Percentiles rank a stretch among this genome's conserved stretches.
Conservation (phyloP, 2,113 vertebrate genomes). For the Vicugna pacos region DNA sequence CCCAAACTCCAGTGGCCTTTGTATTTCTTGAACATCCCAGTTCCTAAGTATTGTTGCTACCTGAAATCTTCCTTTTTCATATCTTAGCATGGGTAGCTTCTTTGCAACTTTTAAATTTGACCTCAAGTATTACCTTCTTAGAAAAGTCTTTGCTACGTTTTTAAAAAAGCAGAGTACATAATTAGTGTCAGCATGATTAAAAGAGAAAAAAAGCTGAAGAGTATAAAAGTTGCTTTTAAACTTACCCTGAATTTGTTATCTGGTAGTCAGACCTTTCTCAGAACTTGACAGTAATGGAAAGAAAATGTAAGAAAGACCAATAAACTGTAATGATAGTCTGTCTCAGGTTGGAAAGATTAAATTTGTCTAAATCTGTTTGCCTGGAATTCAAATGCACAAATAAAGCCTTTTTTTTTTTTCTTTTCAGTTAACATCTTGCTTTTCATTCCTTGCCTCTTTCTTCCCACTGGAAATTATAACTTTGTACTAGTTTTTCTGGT, state of each 20-base stretch:
- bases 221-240: background rate
- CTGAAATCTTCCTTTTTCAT: background rate
- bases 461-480: background rate
- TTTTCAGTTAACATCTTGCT: background rate
- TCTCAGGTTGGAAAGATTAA: background rate
- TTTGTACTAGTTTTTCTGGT: background rate
- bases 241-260: background rate
- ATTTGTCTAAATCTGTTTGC: background rate
- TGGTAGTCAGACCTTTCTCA: background rate
- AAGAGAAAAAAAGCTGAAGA: background rate
- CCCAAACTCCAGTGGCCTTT: background rate
- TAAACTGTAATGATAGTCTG: background rate
- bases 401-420: background rate
- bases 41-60: background rate
- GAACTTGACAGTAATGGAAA: background rate
- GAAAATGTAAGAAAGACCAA: background rate
- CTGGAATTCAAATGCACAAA: background rate
- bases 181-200: background rate
- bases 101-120: background rate
- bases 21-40: background rate
- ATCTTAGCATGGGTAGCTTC: background rate
- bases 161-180: background rate
- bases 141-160: background rate
- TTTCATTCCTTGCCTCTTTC: background rate
- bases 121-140: background rate